Conservation (phyloP, 2,888 invertebrate species). For the Papilio protenor region DNA sequence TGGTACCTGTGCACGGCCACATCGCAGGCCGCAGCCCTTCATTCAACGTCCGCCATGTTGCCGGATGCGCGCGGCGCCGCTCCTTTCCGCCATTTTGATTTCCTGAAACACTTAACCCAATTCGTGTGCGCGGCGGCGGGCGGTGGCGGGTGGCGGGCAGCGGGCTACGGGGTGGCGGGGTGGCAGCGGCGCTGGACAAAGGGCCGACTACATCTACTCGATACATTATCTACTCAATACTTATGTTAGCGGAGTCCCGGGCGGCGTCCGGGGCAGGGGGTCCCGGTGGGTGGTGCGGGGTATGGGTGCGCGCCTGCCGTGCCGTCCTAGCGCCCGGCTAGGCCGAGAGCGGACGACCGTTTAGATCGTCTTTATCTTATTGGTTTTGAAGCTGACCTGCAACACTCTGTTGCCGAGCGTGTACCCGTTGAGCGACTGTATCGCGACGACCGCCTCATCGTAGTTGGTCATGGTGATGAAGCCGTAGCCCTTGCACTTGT, state of each 20-base stretch:
- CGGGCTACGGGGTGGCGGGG: slow-evolving; percentile 44
- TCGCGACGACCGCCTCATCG: slow-evolving; percentile 96
- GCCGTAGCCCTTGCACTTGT: slow-evolving; percentile 97
- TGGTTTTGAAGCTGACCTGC: slow-evolving; percentile 96
- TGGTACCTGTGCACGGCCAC: slow-evolving; percentile 75
- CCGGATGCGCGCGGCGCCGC: slow-evolving; percentile 43
- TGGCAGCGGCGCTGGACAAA: slow-evolving; percentile 65
- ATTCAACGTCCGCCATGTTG: slow-evolving; percentile 18
- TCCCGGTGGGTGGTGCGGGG: slow-evolving; percentile 51
- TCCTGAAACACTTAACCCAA: slow-evolving; percentile 79
- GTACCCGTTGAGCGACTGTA: slow-evolving; percentile 96
- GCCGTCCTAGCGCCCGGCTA: slow-evolving; percentile 81
- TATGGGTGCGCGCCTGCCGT: slow-evolving; percentile 83
- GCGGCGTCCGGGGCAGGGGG: slow-evolving; percentile 44
- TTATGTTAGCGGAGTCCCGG: slow-evolving; percentile 56
- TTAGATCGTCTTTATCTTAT: slow-evolving; percentile 90
- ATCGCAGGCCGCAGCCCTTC: slow-evolving; percentile 34
- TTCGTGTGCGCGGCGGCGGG: slow-evolving; percentile 49
- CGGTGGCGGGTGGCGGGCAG: slow-evolving; percentile 43
- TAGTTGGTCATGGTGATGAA: slow-evolving; percentile 98
- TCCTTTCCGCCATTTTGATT: slow-evolving; percentile 75
- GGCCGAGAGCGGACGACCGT: slow-evolving; percentile 72
- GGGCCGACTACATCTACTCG: slow-evolving; percentile 64
- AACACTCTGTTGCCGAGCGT: slow-evolving; percentile 95
- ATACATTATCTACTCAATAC: slow-evolving; percentile 69